These are phyloP conservation scores for Dunckerocampus dactyliophorus DNA, from an alignment of 2,113 vertebrate genomes.

Conservation along the genomic window DNA sequence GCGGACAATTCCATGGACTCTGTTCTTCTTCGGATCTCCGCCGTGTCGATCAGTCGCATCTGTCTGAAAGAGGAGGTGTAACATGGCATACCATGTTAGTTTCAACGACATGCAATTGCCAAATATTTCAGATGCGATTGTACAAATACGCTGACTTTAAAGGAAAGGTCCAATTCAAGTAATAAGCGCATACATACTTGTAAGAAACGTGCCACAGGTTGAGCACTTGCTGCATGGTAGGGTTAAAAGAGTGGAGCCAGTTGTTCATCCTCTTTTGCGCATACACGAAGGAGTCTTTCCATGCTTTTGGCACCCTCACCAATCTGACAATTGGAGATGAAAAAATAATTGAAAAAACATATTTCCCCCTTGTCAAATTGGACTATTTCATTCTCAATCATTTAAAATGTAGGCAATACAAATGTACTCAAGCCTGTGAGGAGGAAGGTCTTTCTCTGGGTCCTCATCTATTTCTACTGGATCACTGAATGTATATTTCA, in stretches of 20 bases:
- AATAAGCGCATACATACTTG: constrained; percentile 68
- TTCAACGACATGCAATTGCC: not conserved
- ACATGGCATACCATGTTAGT: not conserved
- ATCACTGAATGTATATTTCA: constrained; percentile 80
- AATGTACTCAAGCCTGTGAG: constrained; percentile 82
- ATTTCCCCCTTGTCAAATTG: not conserved
- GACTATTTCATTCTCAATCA: not conserved
- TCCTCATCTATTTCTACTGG: constrained; percentile 67
- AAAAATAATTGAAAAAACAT: not conserved
- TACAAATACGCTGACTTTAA: not conserved
- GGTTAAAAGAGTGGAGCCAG: constrained; percentile 78
- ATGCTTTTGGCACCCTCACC: constrained; percentile 78
- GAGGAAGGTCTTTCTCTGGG: constrained; percentile 51
- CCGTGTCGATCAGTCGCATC: constrained; percentile 77
- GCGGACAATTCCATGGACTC: constrained; percentile 77
- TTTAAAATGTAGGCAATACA: not conserved
- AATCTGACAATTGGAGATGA: constrained; percentile 64
- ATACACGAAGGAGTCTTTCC: constrained; percentile 76
- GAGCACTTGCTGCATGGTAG: constrained; percentile 75
- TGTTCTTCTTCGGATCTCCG: constrained; percentile 74
- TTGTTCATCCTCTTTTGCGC: constrained; percentile 66
- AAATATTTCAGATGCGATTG: not conserved
- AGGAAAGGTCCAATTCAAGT: not conserved
- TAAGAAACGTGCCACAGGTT: constrained; percentile 78
- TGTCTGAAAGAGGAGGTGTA: constrained; percentile 64